phyloP scores from a whole-genome alignment of 2,113 vertebrate species.

The Myotis brandtii region DNA sequence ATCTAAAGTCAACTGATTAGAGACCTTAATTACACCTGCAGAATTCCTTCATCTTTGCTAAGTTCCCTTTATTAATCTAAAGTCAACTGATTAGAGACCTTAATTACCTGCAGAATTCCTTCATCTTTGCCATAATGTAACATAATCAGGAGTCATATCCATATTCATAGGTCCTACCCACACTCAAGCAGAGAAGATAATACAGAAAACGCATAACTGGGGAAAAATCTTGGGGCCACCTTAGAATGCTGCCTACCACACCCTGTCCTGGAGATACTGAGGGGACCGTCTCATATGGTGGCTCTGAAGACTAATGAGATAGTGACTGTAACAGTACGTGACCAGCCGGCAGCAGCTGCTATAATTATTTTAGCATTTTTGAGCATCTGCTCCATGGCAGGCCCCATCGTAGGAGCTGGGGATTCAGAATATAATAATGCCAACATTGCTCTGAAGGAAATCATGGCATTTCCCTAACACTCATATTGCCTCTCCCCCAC shows the following conservation, averaged over 20 bases:
- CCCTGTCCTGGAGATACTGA: neutral
- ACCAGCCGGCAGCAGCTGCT: neutral
- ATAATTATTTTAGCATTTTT: neutral
- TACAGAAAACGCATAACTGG: fast-evolving
- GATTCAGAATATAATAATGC: neutral
- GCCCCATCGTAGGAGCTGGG: neutral
- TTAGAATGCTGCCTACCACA: neutral
- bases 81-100: too few relatives aligned
- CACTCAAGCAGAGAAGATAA: too few relatives aligned
- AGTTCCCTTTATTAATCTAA: too few relatives aligned
- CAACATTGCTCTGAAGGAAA: neutral
- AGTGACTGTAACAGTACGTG: neutral
- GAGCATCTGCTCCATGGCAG: neutral
- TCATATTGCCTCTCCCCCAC: too few relatives aligned
- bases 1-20: neutral
- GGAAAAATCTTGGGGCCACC: neutral
- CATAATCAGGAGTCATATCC: neutral
- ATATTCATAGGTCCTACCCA: neutral
- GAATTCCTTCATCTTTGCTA: neutral
- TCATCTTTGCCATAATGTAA: neutral
- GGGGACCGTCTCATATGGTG: neutral
- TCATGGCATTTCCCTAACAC: neutral
- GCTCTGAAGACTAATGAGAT: neutral
- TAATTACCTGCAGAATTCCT: too few relatives aligned
- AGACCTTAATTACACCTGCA: neutral